Evolutionary conservation across 2,888 invertebrate species (phyloP).

Genomic region (Polymixis lichenea): DNA sequence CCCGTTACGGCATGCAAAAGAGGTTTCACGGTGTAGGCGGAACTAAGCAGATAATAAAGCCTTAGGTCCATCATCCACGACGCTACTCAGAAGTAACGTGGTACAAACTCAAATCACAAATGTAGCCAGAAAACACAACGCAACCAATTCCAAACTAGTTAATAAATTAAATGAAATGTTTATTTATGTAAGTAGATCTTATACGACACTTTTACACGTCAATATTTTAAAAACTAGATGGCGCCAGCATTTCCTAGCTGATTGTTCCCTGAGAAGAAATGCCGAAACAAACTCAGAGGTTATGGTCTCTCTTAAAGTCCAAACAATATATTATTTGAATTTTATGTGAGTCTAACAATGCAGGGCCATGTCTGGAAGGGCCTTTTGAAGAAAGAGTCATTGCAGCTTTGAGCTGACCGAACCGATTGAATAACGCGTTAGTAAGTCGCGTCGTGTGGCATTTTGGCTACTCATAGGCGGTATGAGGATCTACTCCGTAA

Average conservation of each 20-base stretch:
- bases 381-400: too few relatives aligned
- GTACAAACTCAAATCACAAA: not conserved
- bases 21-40: slow-evolving; percentile 26
- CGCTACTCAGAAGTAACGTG: not conserved
- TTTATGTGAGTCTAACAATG: too few relatives aligned
- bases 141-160: not conserved
- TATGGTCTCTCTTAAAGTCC: too few relatives aligned
- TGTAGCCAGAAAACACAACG: not conserved
- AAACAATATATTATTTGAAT: too few relatives aligned
- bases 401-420: too few relatives aligned
- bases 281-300: too few relatives aligned
- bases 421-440: not conserved
- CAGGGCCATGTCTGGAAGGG: too few relatives aligned
- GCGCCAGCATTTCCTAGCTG: not conserved
- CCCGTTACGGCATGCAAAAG: slow-evolving; percentile 1
- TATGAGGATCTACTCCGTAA: too few relatives aligned
- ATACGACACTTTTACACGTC: not conserved
- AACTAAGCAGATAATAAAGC: slow-evolving; percentile 10
- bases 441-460: not conserved
- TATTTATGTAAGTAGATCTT: not conserved
- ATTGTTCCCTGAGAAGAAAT: too few relatives aligned
- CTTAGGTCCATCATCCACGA: not conserved
- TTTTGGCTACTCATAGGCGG: not conserved
- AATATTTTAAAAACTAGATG: not conserved
- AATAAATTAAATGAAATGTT: not conserved